Evolutionary conservation across 2,113 vertebrate genomes (phyloP), one percentile per base, ranked within the genome.

Genomic region (Cisticola juncidis): DNA sequence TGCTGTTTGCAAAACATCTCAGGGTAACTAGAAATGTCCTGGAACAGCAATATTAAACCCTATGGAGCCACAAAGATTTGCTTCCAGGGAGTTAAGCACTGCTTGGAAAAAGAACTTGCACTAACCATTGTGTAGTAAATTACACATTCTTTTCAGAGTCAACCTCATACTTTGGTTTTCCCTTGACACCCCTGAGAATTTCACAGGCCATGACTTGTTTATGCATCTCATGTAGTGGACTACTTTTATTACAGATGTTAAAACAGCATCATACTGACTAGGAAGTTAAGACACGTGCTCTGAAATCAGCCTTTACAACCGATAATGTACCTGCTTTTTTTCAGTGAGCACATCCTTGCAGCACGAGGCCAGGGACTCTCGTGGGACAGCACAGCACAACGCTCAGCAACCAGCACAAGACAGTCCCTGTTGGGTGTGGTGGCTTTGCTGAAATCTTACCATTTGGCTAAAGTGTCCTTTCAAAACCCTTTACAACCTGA

Each of bases 291-390:
- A 65, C 28, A 77, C 0, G 0, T 70, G 65, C 38, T 79, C 42
- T 81, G 57, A 83, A 91, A 76, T 57, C 57, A 57, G 8, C 20
- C 45, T 94, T 80, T 61, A 11, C 53, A 22, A 33, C 5, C 2
- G 17, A 42, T 12, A 1, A 9, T 2, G 0, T 71, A 25, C 5
- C 26, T 62, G 35, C n/a, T 21, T 51, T 81, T 70, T 90, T 70
- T 25, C 58, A 65, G 24, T 0, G 0, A 20, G 20, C 26, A 12
- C 0, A 0, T 38, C 0, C 0, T n/a, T 11, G 4, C 47, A 47
- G 15, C 4, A 0, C 40, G 12, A 1, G 1, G 12, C 29, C 36
- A 51, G 53, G 22, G 48, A 14, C 0, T 0, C 6, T 57, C 11
- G 1, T 38, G 51, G 40, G 24, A 86, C 33, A 70, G 24, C 64